Base-by-base conservation (phyloP, 2,113 vertebrate species). In the Sprattus sprattus region DNA sequence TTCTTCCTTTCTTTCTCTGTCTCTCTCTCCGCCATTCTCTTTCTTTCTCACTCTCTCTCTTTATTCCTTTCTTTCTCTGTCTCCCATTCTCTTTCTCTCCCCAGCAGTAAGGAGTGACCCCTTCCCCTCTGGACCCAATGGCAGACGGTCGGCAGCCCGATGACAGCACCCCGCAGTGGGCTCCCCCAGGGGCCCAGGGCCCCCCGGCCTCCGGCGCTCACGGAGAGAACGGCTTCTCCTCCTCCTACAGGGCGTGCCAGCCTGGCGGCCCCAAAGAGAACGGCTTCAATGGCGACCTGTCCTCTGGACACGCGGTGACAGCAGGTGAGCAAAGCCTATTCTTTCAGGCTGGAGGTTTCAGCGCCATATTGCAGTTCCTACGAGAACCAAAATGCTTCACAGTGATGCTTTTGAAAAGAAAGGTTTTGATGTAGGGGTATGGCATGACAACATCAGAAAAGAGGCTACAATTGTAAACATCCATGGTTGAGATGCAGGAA, bases 141-240 rank as follows among this genome's bases (percentile, higher is more conserved):
- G 97, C 98, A 13, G 98, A 99, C 89, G 95, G 97, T 90, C 96
- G 95, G 92, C 96, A 98, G 89, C 97, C 98, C 0, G 98, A 99
- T 91, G 95, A 97, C 47, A 95, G 96, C 90, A 88, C 94, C 75
- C 95, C 97, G 0, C 97, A 98, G 92, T 99, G 98, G 98, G 96
- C 96, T 87, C 95, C 96, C 81, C 94, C 97, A n/a, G 93, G 95
- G 85, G 96, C 95, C 45, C 95, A 97, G 92, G 97, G 97, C 45
- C 95, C 97, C 88, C 92, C 94, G 0, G 87, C 94, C 0, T 84
- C 95, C 0, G 92, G 95, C 89, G 95, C 93, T 92, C 95, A 96
- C 87, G 98, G 96, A 54, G 95, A 98, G 92, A 99, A 99, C 88
- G 98, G 97, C 86, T 98, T 97, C 94, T 95, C 97, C 88, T 95